These are phyloP conservation scores for Papilio demoleus DNA, from an alignment of 2,888 invertebrate genomes.

Conservation along the genomic window DNA sequence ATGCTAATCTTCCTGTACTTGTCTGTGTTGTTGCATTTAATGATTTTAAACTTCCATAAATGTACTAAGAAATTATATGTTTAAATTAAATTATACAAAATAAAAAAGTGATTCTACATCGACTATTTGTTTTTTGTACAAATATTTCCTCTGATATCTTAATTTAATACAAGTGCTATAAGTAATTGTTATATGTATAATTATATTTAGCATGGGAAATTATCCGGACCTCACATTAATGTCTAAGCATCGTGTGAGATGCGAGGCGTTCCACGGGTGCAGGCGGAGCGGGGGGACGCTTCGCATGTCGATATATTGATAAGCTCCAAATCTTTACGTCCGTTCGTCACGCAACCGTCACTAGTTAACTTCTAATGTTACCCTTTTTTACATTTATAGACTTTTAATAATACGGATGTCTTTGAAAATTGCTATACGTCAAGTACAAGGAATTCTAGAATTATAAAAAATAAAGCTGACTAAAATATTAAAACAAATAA, in stretches of 20 bases:
- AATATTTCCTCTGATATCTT: neutral
- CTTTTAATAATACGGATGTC: slow-evolving; percentile 5
- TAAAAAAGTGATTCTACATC: neutral
- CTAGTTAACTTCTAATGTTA: slow-evolving; percentile 33
- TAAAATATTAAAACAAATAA: neutral
- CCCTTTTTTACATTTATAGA: slow-evolving; percentile 22
- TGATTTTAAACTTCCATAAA: neutral
- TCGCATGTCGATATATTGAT: slow-evolving; percentile 53
- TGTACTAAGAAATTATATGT: too few relatives aligned
- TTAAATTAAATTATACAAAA: too few relatives aligned
- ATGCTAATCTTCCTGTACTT: slow-evolving; percentile 4
- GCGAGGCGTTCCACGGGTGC: neutral
- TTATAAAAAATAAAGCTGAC: neutral
- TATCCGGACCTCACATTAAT: neutral
- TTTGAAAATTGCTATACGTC: neutral
- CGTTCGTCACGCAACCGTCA: slow-evolving; percentile 48
- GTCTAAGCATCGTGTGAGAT: neutral
- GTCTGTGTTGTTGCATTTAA: neutral
- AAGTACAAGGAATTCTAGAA: neutral
- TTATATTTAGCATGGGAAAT: slow-evolving; percentile 5
- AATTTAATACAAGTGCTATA: neutral
- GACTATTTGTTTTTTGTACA: neutral
- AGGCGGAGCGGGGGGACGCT: neutral
- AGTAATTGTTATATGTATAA: neutral
- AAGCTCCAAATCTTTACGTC: slow-evolving; percentile 47